phyloP scores from a whole-genome alignment of 37 sponge, comb jelly and placozoan species.

The Eunapius fragilis region DNA sequence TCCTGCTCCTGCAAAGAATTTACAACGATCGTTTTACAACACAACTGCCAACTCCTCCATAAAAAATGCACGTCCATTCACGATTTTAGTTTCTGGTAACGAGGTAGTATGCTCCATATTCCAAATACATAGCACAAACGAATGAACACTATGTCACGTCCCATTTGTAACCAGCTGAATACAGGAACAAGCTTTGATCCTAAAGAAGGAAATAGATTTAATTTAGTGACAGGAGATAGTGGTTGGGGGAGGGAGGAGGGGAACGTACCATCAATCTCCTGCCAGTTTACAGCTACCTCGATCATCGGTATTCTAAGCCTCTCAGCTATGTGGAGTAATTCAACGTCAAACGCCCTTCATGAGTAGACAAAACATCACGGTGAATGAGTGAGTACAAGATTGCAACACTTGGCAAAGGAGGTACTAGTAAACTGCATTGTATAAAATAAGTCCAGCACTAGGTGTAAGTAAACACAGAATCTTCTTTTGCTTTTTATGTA shows the following conservation, averaged over 20 bases:
- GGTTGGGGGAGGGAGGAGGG: too few species aligned
- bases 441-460: too few species aligned
- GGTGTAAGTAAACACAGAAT: too few species aligned
- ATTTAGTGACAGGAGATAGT: background rate
- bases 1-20: background rate
- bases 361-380: background rate
- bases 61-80: background rate
- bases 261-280: constrained; percentile 91
- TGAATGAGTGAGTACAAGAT: too few species aligned
- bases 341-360: constrained; percentile 98
- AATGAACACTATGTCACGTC: constrained; percentile 88
- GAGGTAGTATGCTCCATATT: constrained; percentile 62
- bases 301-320: constrained; percentile 80
- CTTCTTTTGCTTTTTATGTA: too few species aligned
- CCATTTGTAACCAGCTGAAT: constrained; percentile 97
- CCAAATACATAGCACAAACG: constrained; percentile 82
- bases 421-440: too few species aligned
- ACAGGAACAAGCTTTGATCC: constrained; percentile 94
- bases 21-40: background rate
- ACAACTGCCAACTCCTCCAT: background rate
- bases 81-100: background rate
- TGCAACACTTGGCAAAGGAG: background rate
- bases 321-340: constrained; percentile 92
- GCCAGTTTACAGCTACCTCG: constrained; percentile 98
- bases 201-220: background rate